These are phyloP conservation scores for Daboia siamensis DNA, from an alignment of 2,113 vertebrate genomes.

Conservation along the genomic window DNA sequence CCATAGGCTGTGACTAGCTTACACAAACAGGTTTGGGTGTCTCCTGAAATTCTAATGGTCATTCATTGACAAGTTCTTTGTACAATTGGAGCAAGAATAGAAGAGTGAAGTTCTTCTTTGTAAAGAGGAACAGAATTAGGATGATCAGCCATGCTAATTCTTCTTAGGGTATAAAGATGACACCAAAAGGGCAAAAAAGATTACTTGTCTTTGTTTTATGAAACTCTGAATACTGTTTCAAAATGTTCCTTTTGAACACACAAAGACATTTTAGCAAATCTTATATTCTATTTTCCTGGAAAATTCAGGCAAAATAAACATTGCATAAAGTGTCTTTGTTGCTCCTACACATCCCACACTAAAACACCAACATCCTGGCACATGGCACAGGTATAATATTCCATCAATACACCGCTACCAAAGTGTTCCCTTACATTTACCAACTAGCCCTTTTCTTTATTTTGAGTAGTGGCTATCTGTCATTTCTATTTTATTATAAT, in stretches of 20 bases:
- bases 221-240: neutral
- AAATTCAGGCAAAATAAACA: neutral
- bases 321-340: neutral
- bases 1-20: neutral
- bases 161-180: neutral
- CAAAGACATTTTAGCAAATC: neutral
- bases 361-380: neutral
- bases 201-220: neutral
- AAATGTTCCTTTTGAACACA: neutral
- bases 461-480: neutral
- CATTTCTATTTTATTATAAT: neutral
- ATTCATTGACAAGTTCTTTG: neutral
- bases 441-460: neutral
- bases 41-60: neutral
- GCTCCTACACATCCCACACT: neutral
- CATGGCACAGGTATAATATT: neutral
- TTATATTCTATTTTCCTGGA: neutral
- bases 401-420: neutral
- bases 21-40: neutral
- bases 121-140: neutral
- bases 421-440: neutral
- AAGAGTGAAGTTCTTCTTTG: neutral
- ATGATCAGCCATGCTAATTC: neutral
- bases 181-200: neutral
- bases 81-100: neutral